Conservation (phyloP, 2,113 vertebrate genomes). For the Leptodactylus fuscus region DNA sequence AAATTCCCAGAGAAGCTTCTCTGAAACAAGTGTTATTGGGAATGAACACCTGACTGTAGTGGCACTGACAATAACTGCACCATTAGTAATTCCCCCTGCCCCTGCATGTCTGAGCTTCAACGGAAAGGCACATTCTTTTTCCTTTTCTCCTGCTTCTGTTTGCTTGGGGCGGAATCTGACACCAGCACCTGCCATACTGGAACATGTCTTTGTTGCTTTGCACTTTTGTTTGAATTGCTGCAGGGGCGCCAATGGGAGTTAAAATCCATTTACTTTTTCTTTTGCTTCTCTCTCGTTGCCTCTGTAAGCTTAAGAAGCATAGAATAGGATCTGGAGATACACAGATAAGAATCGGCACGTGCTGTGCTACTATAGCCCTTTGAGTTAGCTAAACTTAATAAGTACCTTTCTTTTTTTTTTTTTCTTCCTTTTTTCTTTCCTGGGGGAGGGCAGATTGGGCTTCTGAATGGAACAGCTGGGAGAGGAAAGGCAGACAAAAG, state of each 20-base stretch:
- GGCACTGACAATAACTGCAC: constrained; percentile 77
- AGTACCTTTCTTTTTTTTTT: constrained; percentile 62
- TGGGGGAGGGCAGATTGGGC: constrained; percentile 61
- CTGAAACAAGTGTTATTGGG: constrained; percentile 65
- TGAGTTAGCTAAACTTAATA: constrained; percentile 68
- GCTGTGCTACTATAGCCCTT: constrained; percentile 69
- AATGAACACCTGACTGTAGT: constrained; percentile 78
- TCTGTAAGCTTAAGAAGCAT: constrained; percentile 62
- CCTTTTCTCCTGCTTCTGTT: constrained; percentile 77
- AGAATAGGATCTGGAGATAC: constrained; percentile 73
- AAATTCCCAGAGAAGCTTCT: constrained; percentile 72
- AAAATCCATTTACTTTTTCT: constrained; percentile 71
- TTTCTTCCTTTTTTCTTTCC: constrained; percentile 16
- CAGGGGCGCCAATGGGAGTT: constrained; percentile 75
- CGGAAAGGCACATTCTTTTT: constrained; percentile 61
- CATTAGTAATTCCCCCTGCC: constrained; percentile 72
- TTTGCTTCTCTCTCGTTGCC: constrained; percentile 55
- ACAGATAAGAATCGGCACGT: constrained; percentile 75
- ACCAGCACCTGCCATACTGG: constrained; percentile 83
- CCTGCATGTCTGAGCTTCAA: constrained; percentile 77
- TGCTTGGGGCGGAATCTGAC: constrained; percentile 80
- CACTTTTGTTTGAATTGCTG: constrained; percentile 85
- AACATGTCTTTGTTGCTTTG: constrained; percentile 88
- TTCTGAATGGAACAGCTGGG: constrained; percentile 72
- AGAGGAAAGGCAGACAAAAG: constrained; percentile 70